These are phyloP conservation scores for Margarornis squamiger DNA, from an alignment of 2,797 vertebrate genomes.

Conservation along the genomic window DNA sequence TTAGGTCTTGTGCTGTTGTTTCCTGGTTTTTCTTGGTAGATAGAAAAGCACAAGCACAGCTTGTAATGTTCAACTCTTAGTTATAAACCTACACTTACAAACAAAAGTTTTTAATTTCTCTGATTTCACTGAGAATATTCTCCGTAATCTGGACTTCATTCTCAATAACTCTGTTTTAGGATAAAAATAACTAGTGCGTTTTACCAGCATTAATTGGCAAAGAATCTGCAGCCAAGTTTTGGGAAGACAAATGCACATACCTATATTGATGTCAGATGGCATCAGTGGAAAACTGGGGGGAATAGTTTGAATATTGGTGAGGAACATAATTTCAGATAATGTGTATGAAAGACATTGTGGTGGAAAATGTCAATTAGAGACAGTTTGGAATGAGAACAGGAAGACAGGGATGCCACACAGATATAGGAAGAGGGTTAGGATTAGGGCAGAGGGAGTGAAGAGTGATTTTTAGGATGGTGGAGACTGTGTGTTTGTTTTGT, in stretches of 20 bases:
- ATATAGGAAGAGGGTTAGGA: background rate
- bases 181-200: background rate
- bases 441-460: background rate
- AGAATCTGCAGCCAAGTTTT: background rate
- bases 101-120: background rate
- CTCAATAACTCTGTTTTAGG: background rate
- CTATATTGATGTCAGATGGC: background rate
- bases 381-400: background rate
- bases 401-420: background rate
- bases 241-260: background rate
- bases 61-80: background rate
- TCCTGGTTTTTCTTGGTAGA: background rate
- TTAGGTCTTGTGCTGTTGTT: background rate
- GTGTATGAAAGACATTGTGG: background rate
- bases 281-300: background rate
- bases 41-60: background rate
- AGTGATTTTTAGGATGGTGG: background rate
- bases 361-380: background rate
- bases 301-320: background rate
- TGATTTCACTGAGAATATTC: background rate
- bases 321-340: background rate
- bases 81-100: background rate
- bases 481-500: background rate
- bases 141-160: background rate
- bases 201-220: background rate